These are phyloP conservation scores for Calidris pugnax DNA, from an alignment of 2,113 vertebrate genomes.

Conservation along the genomic window DNA sequence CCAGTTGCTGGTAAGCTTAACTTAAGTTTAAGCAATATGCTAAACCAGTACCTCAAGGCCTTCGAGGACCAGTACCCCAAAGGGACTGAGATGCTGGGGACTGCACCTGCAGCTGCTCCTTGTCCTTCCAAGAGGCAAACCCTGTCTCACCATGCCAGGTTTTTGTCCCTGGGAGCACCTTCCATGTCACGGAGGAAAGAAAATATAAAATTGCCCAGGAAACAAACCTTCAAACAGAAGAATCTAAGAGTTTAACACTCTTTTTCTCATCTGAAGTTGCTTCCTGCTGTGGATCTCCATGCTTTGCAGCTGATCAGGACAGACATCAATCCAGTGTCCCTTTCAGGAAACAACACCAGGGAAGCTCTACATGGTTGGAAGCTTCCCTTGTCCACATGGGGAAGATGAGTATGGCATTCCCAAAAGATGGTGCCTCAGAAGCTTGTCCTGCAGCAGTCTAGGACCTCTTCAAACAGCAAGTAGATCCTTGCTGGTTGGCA, in stretches of 20 bases:
- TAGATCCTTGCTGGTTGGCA: neutral
- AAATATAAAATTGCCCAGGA: neutral
- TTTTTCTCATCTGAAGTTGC: neutral
- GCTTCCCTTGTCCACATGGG: neutral
- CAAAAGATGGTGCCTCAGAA: neutral
- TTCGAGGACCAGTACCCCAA: neutral
- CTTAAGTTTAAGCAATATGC: neutral
- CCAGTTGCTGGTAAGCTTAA: neutral
- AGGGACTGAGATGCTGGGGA: neutral
- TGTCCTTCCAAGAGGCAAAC: neutral
- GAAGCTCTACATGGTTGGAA: neutral
- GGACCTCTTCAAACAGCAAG: neutral
- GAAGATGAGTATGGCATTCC: neutral
- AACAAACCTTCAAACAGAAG: neutral
- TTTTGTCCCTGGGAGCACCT: neutral
- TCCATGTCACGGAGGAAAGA: neutral
- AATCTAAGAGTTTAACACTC: neutral
- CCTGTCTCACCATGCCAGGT: neutral
- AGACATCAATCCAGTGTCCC: neutral
- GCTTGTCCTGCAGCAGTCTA: neutral
- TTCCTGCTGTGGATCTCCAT: neutral
- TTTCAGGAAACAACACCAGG: neutral
- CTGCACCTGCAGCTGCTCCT: neutral
- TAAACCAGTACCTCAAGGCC: neutral
- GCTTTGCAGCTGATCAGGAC: neutral